Evolutionary conservation across 1,140 invertebrate genomes (phyloP), one percentile per base, ranked within the genome.

Genomic region (Drosophila funebris): DNA sequence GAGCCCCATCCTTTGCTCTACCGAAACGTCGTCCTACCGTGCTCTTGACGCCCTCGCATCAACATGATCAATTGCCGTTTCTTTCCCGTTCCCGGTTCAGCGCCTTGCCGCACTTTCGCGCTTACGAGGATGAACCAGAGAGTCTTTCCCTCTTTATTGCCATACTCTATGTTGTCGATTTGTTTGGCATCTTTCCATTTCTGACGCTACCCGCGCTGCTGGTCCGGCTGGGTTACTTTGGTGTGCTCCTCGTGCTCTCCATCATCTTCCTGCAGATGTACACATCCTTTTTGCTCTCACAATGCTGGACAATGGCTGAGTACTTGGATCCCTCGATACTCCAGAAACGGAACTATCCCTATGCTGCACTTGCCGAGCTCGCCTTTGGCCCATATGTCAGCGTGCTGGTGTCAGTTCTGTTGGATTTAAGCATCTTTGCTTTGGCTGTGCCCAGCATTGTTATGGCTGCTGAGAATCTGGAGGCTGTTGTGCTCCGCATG

Each of bases 151-250:
- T 96, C 0, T 82, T 95, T 36, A 96, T 96, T 83, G 94, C 96
- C 0, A 93, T 94, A 5, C 92, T 96, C 11, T 96, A 96, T 81
- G 94, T 97, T 13, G 93, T 96, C 5, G 96, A 96, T 91, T 93
- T 97, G 46, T 96, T 97, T 77, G 96, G 96, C 31, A 95, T 97
- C 0, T 96, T 96, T 83, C 96, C 96, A 0, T 94, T 97, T 2
- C 94, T 96, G 0, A 93, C 95, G 3, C 83, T 97, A 53, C 96
- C 96, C 0, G 94, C 94, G 64, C 92, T 95, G 14, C 93, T 96
- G 14, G 94, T 96, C 13, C 93, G 95, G 71, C 96, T 96, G 72
- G 96, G 96, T 24, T 93, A 94, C 63, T 94, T 95, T 54, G 96
- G 95, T 0, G 93, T 96, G 39, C 94, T 95, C 1, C 78, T 96